Conservation (phyloP, 2,113 vertebrate species). For the Piaya cayana region DNA sequence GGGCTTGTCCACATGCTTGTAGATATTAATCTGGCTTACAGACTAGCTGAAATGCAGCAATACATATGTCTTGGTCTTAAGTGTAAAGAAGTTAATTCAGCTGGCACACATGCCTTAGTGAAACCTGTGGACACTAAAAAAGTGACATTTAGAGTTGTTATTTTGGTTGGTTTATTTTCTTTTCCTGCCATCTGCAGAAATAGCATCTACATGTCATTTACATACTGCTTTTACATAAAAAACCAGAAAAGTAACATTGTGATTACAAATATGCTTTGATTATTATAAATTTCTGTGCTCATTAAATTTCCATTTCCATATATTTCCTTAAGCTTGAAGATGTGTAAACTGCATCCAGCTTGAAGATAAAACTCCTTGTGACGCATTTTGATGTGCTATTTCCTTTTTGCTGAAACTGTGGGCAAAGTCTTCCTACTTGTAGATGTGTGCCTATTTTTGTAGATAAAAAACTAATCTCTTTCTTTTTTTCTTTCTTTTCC, state of each 20-base stretch:
- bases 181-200: constrained; percentile 58
- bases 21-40: background rate
- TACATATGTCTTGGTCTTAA: background rate
- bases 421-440: constrained; percentile 28
- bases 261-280: constrained; percentile 47
- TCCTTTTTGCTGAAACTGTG: constrained; percentile 21
- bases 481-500: background rate
- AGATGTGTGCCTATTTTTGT: background rate
- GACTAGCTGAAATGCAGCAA: background rate
- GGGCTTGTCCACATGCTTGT: constrained; percentile 26
- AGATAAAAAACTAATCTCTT: background rate
- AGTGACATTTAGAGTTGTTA: background rate
- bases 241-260: background rate
- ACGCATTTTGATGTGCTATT: background rate
- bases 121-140: constrained; percentile 22
- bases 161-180: background rate
- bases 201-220: constrained; percentile 70
- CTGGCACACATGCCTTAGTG: background rate
- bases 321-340: constrained; percentile 66
- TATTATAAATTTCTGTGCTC: constrained; percentile 50
- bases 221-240: constrained; percentile 57
- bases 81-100: background rate
- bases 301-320: constrained; percentile 66
- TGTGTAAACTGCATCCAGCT: constrained; percentile 56
- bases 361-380: background rate